Evolutionary conservation across 2,797 vertebrate genomes (phyloP).

Genomic region (Luscinia luscinia): DNA sequence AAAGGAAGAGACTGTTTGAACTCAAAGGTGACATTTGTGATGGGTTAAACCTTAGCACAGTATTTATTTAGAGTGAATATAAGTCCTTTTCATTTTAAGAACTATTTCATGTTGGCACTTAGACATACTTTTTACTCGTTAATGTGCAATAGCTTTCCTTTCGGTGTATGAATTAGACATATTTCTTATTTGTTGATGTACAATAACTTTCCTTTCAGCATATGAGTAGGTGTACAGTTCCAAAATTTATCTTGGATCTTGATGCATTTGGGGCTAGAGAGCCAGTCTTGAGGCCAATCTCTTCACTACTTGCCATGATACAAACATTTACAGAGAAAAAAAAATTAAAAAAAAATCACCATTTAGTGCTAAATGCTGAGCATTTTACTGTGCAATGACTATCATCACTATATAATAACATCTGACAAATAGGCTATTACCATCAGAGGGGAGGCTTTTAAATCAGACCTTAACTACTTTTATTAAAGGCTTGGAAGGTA

Average conservation of each 20-base stretch:
- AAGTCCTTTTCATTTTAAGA: not conserved
- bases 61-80: not conserved
- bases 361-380: constrained; percentile 34
- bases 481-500: constrained; percentile 63
- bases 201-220: not conserved
- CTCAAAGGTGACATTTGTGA: not conserved
- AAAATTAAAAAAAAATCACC: not conserved
- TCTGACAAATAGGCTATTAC: constrained; percentile 67
- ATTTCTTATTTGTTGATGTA: not conserved
- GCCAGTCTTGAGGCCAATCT: not conserved
- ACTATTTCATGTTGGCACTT: accelerated
- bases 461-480: constrained; percentile 63
- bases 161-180: not conserved
- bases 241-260: not conserved
- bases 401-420: constrained; percentile 56
- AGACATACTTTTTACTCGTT: not conserved
- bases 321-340: constrained; percentile 1
- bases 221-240: not conserved
- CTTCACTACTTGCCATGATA: not conserved
- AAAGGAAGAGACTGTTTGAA: not conserved
- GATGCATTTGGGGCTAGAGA: not conserved
- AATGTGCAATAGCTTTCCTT: not conserved
- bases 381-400: constrained; percentile 47
- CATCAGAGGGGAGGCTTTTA: constrained; percentile 60
- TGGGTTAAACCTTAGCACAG: not conserved